Evolutionary conservation across 2,888 invertebrate genomes (phyloP), one percentile per base, ranked within the genome.

Genomic region (Philereme vetulata): DNA sequence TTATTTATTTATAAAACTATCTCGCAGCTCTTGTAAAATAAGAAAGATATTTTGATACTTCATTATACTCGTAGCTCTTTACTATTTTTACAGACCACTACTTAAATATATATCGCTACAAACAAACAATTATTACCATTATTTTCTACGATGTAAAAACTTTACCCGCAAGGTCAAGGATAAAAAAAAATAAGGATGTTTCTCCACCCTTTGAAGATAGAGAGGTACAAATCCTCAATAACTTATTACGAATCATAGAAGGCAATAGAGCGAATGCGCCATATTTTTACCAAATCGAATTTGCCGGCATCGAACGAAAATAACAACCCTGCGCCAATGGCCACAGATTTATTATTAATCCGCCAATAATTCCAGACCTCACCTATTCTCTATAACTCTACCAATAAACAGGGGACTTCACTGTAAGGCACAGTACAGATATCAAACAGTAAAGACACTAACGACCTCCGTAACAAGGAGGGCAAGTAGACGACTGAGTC

Each of bases 281-380:
- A 62, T 62, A 62, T 62, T 62, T 62, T 62, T 58, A 58, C 62
- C 45, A 58, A 62, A 59, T 62, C 62, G 62, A 62, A 62, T 62
- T 58, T 59, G 51, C 38, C 51, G 58, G 58, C 62, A 52, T 58
- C 62, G 58, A 52, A 52, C 58, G 58, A 62, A 58, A 62, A 65
- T 56, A 62, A 62, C 64, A 67, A 64, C 60, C 64, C 60, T 52
- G 57, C 63, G 54, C 7, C 38, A 65, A 48, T 60, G 48, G 77
- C 74, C 69, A 74, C 72, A 77, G 78, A 83, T 84, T 81, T 84
- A 84, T 84, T 81, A 84, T 84, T 79, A 84, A 85, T 80, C 82
- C 75, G 68, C 73, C 82, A 79, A 83, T 81, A 81, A 80, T 77
- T 74, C 77, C 61, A 70, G 62, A 56, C 53, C 66, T 66, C 65